Percentiles rank a stretch among this genome's conserved stretches.
Evolutionary conservation across 2,888 invertebrate genomes (phyloP).

Genomic region (Coremacera marginata): DNA sequence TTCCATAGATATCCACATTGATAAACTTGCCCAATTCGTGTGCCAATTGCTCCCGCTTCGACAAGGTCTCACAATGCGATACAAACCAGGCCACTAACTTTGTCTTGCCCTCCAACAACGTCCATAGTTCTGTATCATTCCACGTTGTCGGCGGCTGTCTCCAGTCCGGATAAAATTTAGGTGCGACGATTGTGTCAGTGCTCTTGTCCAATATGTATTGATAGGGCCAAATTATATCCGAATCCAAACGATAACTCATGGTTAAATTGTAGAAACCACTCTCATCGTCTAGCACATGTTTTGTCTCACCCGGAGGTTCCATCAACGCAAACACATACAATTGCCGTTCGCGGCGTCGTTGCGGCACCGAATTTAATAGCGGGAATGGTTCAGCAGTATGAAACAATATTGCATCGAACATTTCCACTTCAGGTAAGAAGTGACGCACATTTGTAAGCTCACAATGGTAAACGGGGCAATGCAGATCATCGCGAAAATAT

Average conservation of each 20-base stretch:
- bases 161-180: constrained; percentile 57
- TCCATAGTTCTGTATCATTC: constrained; percentile 50
- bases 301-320: constrained; percentile 69
- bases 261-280: constrained; percentile 72
- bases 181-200: constrained; percentile 58
- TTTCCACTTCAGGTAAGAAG: constrained; percentile 59
- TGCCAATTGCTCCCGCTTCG: constrained; percentile 69
- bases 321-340: constrained; percentile 71
- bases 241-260: constrained; percentile 72
- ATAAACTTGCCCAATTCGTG: constrained; percentile 72
- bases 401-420: constrained; percentile 72
- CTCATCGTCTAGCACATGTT: constrained; percentile 62
- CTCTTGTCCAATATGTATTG: constrained; percentile 59
- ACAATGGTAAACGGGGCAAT: constrained; percentile 69
- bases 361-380: constrained; percentile 62
- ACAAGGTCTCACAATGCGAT: constrained; percentile 71
- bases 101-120: constrained; percentile 61
- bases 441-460: constrained; percentile 67
- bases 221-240: constrained; percentile 71
- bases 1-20: constrained; percentile 75
- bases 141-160: constrained; percentile 51
- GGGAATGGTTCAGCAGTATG: constrained; percentile 70
- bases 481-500: constrained; percentile 56
- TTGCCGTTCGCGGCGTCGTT: constrained; percentile 66
- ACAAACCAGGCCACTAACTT: constrained; percentile 74